phyloP scores from a whole-genome alignment of 2,888 invertebrate genomes.

The Scrobipalpa atriplicella region DNA sequence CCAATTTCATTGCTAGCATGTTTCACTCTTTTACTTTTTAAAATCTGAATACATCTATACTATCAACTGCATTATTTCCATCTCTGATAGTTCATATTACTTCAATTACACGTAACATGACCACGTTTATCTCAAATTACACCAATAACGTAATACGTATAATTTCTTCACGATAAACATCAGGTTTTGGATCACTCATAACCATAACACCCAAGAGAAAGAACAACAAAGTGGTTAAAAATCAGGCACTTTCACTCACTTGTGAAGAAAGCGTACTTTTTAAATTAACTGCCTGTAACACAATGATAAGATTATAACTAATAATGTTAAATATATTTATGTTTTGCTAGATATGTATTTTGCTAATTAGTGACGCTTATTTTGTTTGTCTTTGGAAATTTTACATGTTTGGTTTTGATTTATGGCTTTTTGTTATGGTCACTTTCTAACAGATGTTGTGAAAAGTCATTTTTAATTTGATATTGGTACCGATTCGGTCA shows the following conservation, averaged over 20 bases:
- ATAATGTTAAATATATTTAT: slow-evolving; percentile 42
- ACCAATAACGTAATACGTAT: slow-evolving; percentile 28
- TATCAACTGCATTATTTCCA: background rate
- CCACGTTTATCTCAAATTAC: slow-evolving; percentile 9
- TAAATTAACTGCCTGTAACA: slow-evolving; percentile 77
- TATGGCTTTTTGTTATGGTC: background rate
- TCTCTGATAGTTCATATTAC: background rate
- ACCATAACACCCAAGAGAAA: slow-evolving; percentile 2
- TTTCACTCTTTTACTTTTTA: no score
- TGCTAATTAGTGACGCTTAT: slow-evolving; percentile 44
- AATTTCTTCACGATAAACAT: slow-evolving; percentile 37
- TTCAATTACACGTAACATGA: background rate
- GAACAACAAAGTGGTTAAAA: slow-evolving; percentile 36
- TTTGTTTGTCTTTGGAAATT: background rate
- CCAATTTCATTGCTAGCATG: no score
- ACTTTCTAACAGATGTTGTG: background rate
- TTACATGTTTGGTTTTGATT: background rate
- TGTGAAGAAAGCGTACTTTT: slow-evolving; percentile 71
- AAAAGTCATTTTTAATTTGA: background rate
- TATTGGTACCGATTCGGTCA: background rate
- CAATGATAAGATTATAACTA: slow-evolving; percentile 44
- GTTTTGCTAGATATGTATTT: slow-evolving; percentile 43
- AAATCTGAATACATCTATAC: background rate
- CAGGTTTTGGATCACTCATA: slow-evolving; percentile 33
- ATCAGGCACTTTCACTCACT: slow-evolving; percentile 60